Evolutionary conservation across 2,797 vertebrate genomes (phyloP).

Genomic region (Pelochelys cantorii): DNA sequence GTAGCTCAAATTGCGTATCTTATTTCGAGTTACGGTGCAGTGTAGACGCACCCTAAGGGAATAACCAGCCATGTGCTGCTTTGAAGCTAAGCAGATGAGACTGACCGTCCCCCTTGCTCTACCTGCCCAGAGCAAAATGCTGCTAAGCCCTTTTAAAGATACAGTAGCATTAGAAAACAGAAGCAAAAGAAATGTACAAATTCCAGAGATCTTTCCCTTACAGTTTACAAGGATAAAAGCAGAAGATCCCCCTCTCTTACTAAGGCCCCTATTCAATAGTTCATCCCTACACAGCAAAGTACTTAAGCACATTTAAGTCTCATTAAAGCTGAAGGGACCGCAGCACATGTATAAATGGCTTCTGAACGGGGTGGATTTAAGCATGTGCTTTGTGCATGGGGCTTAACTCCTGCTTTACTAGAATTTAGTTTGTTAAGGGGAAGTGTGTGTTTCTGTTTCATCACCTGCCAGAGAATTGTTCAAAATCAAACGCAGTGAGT

Average conservation of each 20-base stretch:
- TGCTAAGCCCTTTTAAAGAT: not conserved
- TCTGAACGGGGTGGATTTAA: rapidly evolving
- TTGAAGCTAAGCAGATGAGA: not conserved
- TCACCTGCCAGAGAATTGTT: not conserved
- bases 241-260: not conserved
- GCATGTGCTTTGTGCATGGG: not conserved
- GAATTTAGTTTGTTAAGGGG: not conserved
- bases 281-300: not conserved
- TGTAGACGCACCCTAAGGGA: not conserved
- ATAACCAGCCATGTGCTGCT: not conserved
- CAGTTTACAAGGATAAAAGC: not conserved
- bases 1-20: too few relatives aligned
- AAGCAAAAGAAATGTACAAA: not conserved
- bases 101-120: not conserved
- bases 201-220: not conserved
- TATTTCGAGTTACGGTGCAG: too few relatives aligned
- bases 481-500: not conserved
- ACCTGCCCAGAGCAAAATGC: not conserved
- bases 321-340: not conserved
- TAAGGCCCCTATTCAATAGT: not conserved
- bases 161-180: not conserved
- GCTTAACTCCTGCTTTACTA: not conserved
- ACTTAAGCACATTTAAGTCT: not conserved
- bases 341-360: not conserved
- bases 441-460: not conserved